Base-by-base conservation (phyloP, 2,888 invertebrate genomes). In the Lepeophtheirus nordmannii region DNA sequence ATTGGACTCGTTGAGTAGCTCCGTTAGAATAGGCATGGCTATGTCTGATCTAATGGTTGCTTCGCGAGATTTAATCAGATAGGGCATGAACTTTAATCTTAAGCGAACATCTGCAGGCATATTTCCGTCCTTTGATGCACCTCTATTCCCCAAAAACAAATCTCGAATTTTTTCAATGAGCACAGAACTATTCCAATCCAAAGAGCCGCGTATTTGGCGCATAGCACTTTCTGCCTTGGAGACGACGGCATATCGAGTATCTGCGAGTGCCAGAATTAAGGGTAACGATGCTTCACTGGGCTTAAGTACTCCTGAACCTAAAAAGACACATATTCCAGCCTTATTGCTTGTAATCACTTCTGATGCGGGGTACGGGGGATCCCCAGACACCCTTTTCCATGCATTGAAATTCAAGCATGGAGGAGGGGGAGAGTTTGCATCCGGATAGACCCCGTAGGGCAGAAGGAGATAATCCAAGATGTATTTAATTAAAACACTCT, bases 1-100 rank as follows among this genome's bases (percentile, higher is more conserved):
- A 76, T 90, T 91, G 0, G 89, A 88, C 71, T 85, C 86, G 5
- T 80, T 81, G 12, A 93, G 77, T 3, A 89, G 86, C 71, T 91
- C 89, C 76, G 91, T 92, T 65, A 91, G 84, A 53, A 89, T 82
- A 79, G 89, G 89, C 67, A 92, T 85, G 70, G 87, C 86, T 65
- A 85, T 84, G 10, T 89, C 87, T 68, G 78, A 76, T 57, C 74
- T 72, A 63, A 74, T 73, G 17, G 75, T 74, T 10, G 78, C 76
- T 67, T 76, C 76, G 67, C 75, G 71, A 1, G 78, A 78, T 67
- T 74, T 84, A 70, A 88, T 82, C 66, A 93, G 78, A 77, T 88
- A 86, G 68, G 88, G 86, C 69, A 93, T 80, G 41, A 93, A 76
- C 76, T 92, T 92, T 68, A 91, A 80, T 40, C 90, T 82, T 62